phyloP scores from a whole-genome alignment of 2,888 invertebrate species.

The Drosophila pseudotakahashii region DNA sequence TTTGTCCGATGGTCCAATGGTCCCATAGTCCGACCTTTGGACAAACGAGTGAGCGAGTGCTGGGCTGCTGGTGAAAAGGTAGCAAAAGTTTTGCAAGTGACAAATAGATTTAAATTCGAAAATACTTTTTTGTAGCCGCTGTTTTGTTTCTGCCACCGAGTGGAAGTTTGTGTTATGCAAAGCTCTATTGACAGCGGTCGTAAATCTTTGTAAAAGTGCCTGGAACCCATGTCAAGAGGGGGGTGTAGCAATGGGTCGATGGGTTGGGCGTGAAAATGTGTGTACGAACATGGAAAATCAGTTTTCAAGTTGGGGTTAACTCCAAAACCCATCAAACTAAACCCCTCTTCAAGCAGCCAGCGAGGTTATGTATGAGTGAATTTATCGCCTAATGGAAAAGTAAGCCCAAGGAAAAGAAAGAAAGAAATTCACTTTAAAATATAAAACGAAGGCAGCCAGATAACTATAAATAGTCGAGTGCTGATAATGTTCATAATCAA shows the following conservation, averaged over 20 bases:
- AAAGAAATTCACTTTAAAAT: constrained; percentile 11
- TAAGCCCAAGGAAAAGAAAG: constrained; percentile 14
- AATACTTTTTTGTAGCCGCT: constrained; percentile 61
- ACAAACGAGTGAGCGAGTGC: constrained; percentile 45
- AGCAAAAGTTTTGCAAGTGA: constrained; percentile 74
- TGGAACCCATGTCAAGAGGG: constrained; percentile 68
- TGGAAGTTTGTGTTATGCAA: constrained; percentile 49
- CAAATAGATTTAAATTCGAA: constrained; percentile 79
- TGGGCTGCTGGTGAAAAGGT: constrained; percentile 50
- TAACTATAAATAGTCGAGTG: constrained; percentile 32
- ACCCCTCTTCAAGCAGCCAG: constrained; percentile 8
- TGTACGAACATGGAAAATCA: constrained; percentile 62
- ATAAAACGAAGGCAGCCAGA: constrained; percentile 7
- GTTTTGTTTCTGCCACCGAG: constrained; percentile 32
- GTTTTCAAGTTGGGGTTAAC: constrained; percentile 52
- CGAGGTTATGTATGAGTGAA: constrained; percentile 30
- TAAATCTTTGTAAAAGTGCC: constrained; percentile 74
- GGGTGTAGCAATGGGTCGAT: not conserved
- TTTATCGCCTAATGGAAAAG: constrained; percentile 40
- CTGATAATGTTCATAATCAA: constrained; percentile 25
- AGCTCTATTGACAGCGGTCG: constrained; percentile 79
- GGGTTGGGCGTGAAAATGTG: constrained; percentile 57
- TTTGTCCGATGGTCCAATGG: constrained; percentile 32
- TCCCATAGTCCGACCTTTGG: constrained; percentile 32
- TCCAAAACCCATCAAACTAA: constrained; percentile 14